Evolutionary conservation across 2,113 vertebrate genomes (phyloP).

Genomic region (Sclerurus mexicanus): DNA sequence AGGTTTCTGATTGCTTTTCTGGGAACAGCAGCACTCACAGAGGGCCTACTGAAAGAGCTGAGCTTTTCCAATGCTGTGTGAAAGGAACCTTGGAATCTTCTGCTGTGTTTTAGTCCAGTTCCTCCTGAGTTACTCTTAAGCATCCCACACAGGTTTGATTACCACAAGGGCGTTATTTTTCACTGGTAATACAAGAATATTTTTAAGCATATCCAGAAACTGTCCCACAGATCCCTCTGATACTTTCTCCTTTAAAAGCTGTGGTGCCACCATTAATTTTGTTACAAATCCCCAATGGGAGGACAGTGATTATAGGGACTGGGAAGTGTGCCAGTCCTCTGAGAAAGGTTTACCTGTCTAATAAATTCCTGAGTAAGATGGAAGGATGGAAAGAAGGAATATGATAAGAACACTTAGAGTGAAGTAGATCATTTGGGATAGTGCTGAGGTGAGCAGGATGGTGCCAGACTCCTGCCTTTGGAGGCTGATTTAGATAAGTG

Average conservation of each 20-base stretch:
- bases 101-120: background rate
- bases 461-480: background rate
- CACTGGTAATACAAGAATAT: background rate
- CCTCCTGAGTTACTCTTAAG: background rate
- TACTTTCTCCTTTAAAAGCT: background rate
- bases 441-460: background rate
- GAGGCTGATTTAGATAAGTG: background rate
- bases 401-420: background rate
- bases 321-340: background rate
- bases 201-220: background rate
- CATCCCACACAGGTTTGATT: background rate
- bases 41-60: background rate
- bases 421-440: background rate
- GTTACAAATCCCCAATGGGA: background rate
- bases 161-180: background rate
- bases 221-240: background rate
- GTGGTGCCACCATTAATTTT: background rate
- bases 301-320: background rate
- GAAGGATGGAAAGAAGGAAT: background rate
- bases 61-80: background rate
- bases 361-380: background rate
- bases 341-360: background rate
- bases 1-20: background rate
- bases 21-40: background rate
- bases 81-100: background rate